Evolutionary conservation across 1,140 invertebrate genomes (phyloP), one percentile per base, ranked within the genome.

Genomic region (Zaprionus lachaisei): DNA sequence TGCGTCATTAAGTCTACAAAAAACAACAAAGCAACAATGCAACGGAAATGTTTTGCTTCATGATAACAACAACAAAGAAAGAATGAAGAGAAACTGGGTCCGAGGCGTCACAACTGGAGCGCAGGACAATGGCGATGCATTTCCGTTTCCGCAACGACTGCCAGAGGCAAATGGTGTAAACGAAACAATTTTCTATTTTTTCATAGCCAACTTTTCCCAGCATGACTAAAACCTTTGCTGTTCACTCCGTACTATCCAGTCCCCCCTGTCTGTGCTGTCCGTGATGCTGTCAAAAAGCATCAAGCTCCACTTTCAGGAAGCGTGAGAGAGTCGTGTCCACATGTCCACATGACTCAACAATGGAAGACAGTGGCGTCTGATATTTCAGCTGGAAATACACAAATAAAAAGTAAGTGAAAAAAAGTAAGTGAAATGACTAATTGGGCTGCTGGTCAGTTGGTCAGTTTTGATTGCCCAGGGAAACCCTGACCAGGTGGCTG

Each of bases 61-160:
- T 49, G 56, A 49, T 80, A 86, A 73, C 60, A 74, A 82, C 76
- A 79, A 63, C 34, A 54, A 57, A 62, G 77, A 83, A 54, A 77
- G 66, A 80, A 80, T 74, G 81, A 49, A 47, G 6, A 3, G 17
- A 47, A 2, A 49, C 9, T 4, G 17, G 17, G 17, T 7, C 38
- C 20, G 77, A 65, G 67, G 54, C 78, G 54, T 24, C 26, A 38
- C 31, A 70, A 76, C 62, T 44, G 58, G 22, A 65, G 49, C 57
- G 63, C 60, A 69, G 74, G 73, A 87, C 83, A 87, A 89, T 87
- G 74, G 84, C 78, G 84, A 76, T 80, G 84, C 81, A 79, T 84
- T 87, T 87, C 84, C 81, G 80, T 62, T 87, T 87, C 80, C 84
- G 82, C 67, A 74, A 69, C 57, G 17, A 31, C 41, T 68, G 77